Evolutionary conservation across 2,113 vertebrate species (phyloP).

Genomic region (Saccopteryx bilineata): DNA sequence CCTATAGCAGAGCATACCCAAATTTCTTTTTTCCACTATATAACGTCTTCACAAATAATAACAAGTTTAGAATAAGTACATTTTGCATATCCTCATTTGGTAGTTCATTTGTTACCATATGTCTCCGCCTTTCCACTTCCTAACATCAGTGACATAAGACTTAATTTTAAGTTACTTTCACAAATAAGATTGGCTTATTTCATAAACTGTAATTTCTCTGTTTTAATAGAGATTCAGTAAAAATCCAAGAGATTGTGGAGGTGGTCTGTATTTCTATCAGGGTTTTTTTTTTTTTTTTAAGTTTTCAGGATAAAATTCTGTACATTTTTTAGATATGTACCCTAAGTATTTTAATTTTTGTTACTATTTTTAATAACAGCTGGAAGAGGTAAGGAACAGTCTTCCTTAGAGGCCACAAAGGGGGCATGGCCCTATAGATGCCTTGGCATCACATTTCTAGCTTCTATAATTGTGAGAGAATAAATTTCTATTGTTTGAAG

Average conservation of each 20-base stretch:
- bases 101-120: not conserved
- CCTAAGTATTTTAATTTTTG: not conserved
- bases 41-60: not conserved
- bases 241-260: not conserved
- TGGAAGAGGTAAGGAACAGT: no score
- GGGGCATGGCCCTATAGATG: no score
- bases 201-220: not conserved
- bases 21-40: not conserved
- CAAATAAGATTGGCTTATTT: not conserved
- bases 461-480: no score
- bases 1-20: not conserved
- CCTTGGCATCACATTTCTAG: no score
- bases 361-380: not conserved
- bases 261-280: not conserved
- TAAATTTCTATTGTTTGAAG: no score
- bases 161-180: constrained; percentile 11
- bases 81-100: not conserved
- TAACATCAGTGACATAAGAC: not conserved
- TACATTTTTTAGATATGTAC: not conserved
- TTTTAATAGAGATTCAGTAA: not conserved
- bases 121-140: not conserved
- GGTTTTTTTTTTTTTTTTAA: not conserved
- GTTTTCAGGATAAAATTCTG: not conserved
- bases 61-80: not conserved
- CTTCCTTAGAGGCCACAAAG: no score